Evolutionary conservation across 2,113 vertebrate genomes (phyloP).

Genomic region (Thomomys bottae): DNA sequence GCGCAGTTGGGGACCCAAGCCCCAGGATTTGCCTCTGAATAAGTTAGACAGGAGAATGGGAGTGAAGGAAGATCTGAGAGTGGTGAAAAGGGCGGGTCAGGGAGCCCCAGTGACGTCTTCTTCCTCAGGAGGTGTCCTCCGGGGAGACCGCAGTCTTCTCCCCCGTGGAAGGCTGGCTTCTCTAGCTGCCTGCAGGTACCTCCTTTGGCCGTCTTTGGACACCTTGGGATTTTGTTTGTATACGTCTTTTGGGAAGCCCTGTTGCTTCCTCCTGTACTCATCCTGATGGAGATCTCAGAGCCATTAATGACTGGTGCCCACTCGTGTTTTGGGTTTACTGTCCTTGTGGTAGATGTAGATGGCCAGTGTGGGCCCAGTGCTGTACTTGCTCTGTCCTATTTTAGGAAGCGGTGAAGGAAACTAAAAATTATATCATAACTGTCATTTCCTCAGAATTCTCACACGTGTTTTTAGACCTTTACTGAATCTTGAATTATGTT

Average conservation of each 20-base stretch:
- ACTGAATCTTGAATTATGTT: neutral
- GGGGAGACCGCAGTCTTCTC: too few species aligned
- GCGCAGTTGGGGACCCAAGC: neutral
- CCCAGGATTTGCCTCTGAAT: neutral
- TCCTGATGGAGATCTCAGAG: neutral
- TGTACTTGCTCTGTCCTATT: neutral
- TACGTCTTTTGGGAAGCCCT: neutral
- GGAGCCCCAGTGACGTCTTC: rapidly evolving
- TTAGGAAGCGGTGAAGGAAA: neutral
- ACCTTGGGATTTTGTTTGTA: neutral
- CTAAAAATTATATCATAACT: neutral
- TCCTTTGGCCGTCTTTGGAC: neutral
- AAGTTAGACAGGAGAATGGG: neutral
- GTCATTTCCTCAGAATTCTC: neutral
- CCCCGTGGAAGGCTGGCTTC: neutral
- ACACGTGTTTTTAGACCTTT: neutral
- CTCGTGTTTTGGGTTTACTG: neutral
- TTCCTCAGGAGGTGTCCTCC: too few species aligned
- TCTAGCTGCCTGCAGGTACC: rapidly evolving
- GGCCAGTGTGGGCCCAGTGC: neutral
- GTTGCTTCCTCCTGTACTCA: neutral
- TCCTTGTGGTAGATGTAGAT: neutral
- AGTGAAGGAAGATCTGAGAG: neutral
- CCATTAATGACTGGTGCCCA: neutral
- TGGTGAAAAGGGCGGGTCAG: neutral